These are phyloP conservation scores for Diaperis boleti DNA, from an alignment of 2,888 invertebrate genomes.

Conservation along the genomic window DNA sequence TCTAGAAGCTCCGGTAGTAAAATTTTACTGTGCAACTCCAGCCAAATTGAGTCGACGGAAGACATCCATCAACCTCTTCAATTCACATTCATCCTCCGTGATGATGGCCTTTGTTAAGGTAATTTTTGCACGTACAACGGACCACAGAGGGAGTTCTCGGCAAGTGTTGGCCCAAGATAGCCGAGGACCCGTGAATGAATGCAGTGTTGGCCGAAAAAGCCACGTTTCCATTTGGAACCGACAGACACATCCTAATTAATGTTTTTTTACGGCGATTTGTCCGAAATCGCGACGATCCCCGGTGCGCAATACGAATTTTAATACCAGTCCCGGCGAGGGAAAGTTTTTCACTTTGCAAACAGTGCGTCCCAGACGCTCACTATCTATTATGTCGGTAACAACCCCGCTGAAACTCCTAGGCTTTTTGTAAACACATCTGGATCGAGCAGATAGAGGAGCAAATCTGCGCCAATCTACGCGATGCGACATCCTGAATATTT, in stretches of 20 bases:
- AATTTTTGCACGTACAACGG: conserved; percentile 41
- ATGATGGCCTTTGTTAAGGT: conserved; percentile 24
- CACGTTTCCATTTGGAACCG: conserved; percentile 37
- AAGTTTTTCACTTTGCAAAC: conserved; percentile 40
- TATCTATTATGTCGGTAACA: conserved; percentile 34
- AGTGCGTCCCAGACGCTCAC: conserved; percentile 29
- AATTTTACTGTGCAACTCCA: conserved; percentile 17
- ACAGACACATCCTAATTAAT: conserved; percentile 51
- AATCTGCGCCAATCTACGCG: no score
- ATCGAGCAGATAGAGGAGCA: conserved; percentile 41
- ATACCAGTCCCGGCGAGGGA: conserved; percentile 20
- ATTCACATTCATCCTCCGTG: conserved; percentile 28
- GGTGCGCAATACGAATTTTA: conserved; percentile 32
- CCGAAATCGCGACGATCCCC: no score
- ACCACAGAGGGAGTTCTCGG: conserved; percentile 37
- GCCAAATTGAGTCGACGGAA: conserved; percentile 13
- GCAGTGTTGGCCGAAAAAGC: conserved; percentile 37
- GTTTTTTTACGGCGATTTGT: no score
- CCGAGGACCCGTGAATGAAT: conserved; percentile 39
- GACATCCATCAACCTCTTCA: conserved; percentile 27
- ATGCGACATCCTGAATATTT: conserved; percentile 38
- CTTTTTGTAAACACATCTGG: conserved; percentile 34
- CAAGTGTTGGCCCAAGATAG: conserved; percentile 34
- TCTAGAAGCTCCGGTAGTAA: conserved; percentile 13
- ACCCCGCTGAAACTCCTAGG: conserved; percentile 16